phyloP scores from a whole-genome alignment of 2,888 invertebrate species.

The Gandaritis pyraliata region DNA sequence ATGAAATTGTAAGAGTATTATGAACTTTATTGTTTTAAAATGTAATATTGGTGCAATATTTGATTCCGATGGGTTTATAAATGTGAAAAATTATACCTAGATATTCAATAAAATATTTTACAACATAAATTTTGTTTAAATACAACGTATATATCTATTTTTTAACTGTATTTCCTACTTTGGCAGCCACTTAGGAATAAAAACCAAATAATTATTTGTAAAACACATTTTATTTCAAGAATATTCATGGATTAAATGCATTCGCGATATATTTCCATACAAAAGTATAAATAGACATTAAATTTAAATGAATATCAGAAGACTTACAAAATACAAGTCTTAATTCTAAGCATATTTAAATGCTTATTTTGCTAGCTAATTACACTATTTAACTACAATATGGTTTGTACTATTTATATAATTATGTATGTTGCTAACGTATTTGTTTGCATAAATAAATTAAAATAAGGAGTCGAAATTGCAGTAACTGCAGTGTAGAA shows the following conservation, averaged over 20 bases:
- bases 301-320: constrained; percentile 34
- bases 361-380: constrained; percentile 44
- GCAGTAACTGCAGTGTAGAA: neutral
- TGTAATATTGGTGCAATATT: constrained; percentile 34
- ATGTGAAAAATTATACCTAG: constrained; percentile 25
- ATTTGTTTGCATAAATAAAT: constrained; percentile 42
- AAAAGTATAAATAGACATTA: constrained; percentile 57
- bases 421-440: constrained; percentile 29
- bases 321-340: constrained; percentile 31
- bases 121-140: constrained; percentile 17
- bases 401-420: constrained; percentile 65
- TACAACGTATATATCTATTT: too few species aligned
- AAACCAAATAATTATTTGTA: constrained; percentile 3
- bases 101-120: constrained; percentile 39
- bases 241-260: constrained; percentile 67
- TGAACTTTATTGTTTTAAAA: constrained; percentile 40
- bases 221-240: constrained; percentile 38
- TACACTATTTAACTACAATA: constrained; percentile 34
- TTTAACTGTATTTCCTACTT: too few species aligned
- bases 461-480: constrained; percentile 20
- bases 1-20: constrained; percentile 54
- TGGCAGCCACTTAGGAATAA: neutral
- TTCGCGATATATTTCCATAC: constrained; percentile 65
- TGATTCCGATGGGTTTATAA: constrained; percentile 24
- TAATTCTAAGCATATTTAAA: constrained; percentile 20